A percentile compares a stretch with the other conserved stretches of the same genome.
Conservation (phyloP, 2,113 vertebrate species). For the Rutilus rutilus region DNA sequence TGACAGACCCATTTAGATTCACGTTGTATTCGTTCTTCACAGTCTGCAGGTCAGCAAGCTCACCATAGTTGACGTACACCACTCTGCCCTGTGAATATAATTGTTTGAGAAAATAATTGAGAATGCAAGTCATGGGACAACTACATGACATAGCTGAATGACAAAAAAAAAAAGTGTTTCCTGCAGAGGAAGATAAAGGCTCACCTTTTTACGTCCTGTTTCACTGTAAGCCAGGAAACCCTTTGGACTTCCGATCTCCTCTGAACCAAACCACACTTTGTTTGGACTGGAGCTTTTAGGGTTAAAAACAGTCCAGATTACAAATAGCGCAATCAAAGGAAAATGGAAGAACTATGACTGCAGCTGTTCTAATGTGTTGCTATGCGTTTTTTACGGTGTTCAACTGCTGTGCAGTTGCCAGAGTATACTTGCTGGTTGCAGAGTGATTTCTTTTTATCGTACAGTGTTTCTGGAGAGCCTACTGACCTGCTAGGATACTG, state of each 20-base stretch:
- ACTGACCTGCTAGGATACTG: conserved; percentile 73
- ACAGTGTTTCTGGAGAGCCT: background rate
- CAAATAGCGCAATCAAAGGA: background rate
- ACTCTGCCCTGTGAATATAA: conserved; percentile 80
- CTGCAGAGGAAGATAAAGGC: conserved; percentile 32
- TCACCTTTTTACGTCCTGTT: conserved; percentile 70
- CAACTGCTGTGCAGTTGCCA: background rate
- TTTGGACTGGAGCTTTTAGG: conserved; percentile 63
- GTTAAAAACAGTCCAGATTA: background rate
- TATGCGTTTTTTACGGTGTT: background rate
- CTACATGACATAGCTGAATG: background rate
- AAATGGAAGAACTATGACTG: background rate
- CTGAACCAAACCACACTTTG: conserved; percentile 57
- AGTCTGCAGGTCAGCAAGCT: conserved; percentile 75
- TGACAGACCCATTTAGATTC: conserved; percentile 71
- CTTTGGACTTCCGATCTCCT: conserved; percentile 49
- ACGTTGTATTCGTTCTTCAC: conserved; percentile 51
- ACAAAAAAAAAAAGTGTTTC: background rate
- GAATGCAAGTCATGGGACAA: background rate
- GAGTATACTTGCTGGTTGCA: background rate
- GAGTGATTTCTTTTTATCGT: background rate
- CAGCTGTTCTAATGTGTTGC: background rate
- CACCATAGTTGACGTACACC: conserved; percentile 85
- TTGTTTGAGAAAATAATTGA: conserved; percentile 11
- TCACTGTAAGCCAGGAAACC: conserved; percentile 88